Base-by-base conservation (phyloP, 2,888 invertebrate species). In the Xestia rhomboidea region DNA sequence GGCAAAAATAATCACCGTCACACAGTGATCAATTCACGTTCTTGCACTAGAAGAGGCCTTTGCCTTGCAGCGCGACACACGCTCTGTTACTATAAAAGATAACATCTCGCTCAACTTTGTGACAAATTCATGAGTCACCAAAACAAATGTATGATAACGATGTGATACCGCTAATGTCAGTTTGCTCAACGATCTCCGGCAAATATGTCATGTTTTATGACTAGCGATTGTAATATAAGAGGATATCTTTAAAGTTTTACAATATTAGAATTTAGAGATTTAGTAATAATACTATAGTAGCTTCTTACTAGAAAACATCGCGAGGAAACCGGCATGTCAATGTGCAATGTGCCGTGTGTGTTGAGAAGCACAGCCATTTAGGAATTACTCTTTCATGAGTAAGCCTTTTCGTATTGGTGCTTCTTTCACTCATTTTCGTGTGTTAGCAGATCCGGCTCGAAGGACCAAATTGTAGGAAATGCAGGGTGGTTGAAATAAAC, bases 171-270 rank as follows among this genome's bases (percentile, higher is more conserved):
- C 51, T 41, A 5, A 1, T 49, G 76, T 68, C 24, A 30, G 63
- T 82, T 79, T 79, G 79, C 49, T 3, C 27, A 76, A 49, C 51
- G 77, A 78, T 76, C 63, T 76, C 82, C 18, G 5, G n/a, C 76
- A 79, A 82, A 82, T 76, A 68, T 68, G 68, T 63, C 63, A 73
- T 15, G 62, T 46, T 81, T 81, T 78, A 81, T 73, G 30, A 63
- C 54, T 24, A 21, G 13, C 18, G 34, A 41, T 70, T 77, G 44
- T 6, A 62, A 49, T 69, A 49, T 51, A 15, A 62, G 41, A 34
- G 57, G 49, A 49, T 30, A 41, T 60, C 15, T 78, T 41, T 66
- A 38, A 15, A 15, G 30, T 27, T 44, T 34, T 44, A 27, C 8
- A 18, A 15, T 30, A 46, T n/a, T n/a, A 27, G 13, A 7, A 73